phyloP scores from a whole-genome alignment of 1,140 invertebrate genomes.

The Holcopasites calliopsidis region DNA sequence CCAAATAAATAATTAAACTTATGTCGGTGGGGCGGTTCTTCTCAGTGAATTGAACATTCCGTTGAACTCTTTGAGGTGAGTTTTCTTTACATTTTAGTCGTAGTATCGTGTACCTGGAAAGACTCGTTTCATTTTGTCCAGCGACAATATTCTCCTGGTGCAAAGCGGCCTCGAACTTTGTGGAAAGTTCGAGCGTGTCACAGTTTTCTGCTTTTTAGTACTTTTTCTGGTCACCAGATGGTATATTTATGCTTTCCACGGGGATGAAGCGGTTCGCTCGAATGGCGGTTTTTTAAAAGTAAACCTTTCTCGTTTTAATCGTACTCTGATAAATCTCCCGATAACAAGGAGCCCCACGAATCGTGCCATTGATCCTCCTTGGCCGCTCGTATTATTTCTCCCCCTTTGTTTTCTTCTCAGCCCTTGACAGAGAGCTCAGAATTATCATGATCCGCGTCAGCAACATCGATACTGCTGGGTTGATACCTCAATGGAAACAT shows the following conservation, averaged over 20 bases:
- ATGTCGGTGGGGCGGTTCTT: too few relatives aligned
- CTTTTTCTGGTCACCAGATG: neutral
- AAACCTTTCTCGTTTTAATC: constrained; percentile 9
- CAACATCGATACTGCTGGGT: neutral
- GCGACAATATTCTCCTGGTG: neutral
- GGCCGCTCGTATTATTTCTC: neutral
- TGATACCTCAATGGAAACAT: neutral
- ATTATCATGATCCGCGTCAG: neutral
- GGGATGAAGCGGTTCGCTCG: neutral
- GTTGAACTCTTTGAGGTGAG: too few relatives aligned
- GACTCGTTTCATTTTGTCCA: neutral
- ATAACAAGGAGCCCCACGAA: constrained; percentile 17
- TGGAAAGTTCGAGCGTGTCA: neutral
- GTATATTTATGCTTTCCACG: neutral
- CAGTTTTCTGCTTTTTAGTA: neutral
- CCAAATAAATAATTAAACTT: too few relatives aligned
- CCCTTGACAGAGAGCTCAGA: neutral
- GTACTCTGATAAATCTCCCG: constrained; percentile 27
- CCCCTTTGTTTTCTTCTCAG: neutral
- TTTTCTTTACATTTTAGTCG: too few relatives aligned
- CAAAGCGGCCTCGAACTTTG: neutral
- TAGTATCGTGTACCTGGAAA: too few relatives aligned
- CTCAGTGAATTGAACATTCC: too few relatives aligned
- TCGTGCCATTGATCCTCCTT: constrained; percentile 15
- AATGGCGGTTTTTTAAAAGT: neutral